phyloP scores from a whole-genome alignment of 1,140 invertebrate species.

The Euura saliciscinereae region DNA sequence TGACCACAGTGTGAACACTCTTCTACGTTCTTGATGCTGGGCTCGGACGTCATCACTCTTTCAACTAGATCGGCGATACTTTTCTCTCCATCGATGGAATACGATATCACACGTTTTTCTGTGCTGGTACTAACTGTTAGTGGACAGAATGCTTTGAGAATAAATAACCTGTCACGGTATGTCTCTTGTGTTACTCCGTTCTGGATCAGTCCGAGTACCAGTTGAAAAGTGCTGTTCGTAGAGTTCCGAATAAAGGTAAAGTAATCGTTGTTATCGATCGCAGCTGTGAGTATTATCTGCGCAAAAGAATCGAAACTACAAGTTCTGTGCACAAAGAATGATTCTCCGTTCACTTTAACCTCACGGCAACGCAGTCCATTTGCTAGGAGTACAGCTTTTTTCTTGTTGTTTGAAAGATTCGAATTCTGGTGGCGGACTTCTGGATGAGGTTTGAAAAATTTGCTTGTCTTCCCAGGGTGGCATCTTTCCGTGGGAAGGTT shows the following conservation, averaged over 20 bases:
- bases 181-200: not conserved
- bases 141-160: not conserved
- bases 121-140: not conserved
- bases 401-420: not conserved
- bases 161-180: slow-evolving; percentile 1
- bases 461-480: slow-evolving; percentile 8
- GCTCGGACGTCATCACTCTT: not conserved
- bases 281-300: slow-evolving; percentile 12
- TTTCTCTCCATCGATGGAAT: not conserved
- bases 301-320: slow-evolving; percentile 19
- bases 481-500: not conserved
- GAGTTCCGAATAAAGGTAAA: slow-evolving; percentile 15
- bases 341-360: slow-evolving; percentile 17
- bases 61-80: not conserved
- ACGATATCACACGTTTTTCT: not conserved
- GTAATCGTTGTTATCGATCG: slow-evolving; percentile 18
- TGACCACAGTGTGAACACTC: too few relatives aligned
- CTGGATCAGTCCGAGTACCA: slow-evolving; percentile 9
- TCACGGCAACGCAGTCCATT: slow-evolving; percentile 10
- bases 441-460: slow-evolving; percentile 16
- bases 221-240: slow-evolving; percentile 10
- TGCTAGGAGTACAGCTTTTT: slow-evolving; percentile 11
- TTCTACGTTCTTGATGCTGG: not conserved
- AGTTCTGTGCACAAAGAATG: slow-evolving; percentile 13
- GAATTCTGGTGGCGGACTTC: slow-evolving; percentile 18